Evolutionary conservation across 2,888 invertebrate species (phyloP).

Genomic region (Eristalis tenax): DNA sequence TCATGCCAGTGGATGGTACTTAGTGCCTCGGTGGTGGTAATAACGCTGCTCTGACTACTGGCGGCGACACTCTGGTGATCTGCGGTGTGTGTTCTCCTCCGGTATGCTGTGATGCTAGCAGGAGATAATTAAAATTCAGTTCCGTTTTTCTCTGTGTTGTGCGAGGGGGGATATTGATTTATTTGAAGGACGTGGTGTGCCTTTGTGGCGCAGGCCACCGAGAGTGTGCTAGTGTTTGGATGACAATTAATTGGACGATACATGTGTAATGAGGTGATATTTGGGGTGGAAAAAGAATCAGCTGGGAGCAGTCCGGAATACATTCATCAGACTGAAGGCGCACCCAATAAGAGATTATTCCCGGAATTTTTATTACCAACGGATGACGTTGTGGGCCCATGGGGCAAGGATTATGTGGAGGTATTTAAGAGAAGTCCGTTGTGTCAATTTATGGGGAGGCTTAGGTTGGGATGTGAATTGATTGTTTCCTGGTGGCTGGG

Average conservation of each 20-base stretch:
- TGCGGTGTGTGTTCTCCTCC: background rate
- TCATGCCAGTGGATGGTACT: background rate
- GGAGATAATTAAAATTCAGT: conserved; percentile 61
- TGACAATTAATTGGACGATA: conserved; percentile 30
- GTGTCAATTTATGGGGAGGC: background rate
- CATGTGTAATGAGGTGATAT: background rate
- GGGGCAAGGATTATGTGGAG: background rate
- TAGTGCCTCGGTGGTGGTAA: background rate
- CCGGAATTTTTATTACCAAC: background rate
- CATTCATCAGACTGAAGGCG: background rate
- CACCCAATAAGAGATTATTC: background rate
- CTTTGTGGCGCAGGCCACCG: background rate
- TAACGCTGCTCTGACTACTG: background rate
- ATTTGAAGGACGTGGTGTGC: conserved; percentile 12
- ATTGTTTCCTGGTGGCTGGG: background rate
- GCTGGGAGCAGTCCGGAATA: background rate
- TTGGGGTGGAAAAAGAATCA: background rate
- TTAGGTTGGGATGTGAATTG: background rate
- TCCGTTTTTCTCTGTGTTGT: conserved; percentile 47
- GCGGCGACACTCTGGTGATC: background rate
- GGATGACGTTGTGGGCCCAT: background rate
- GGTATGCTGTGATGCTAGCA: background rate
- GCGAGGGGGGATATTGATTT: conserved; percentile 45
- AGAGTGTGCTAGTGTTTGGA: background rate
- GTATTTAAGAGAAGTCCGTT: background rate